phyloP scores from a whole-genome alignment of 1,140 invertebrate species.

The Anadara kagoshimensis region DNA sequence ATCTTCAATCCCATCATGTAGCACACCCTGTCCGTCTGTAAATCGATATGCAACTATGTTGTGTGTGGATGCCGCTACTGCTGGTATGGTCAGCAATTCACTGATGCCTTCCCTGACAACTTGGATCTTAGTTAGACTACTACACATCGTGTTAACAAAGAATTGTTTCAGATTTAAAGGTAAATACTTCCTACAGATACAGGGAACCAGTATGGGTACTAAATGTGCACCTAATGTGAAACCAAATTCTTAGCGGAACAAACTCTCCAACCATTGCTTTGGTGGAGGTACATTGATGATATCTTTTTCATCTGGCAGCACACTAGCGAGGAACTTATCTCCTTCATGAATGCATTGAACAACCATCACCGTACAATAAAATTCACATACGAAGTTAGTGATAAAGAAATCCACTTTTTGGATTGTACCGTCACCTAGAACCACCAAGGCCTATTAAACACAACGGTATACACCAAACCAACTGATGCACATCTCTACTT shows the following conservation, averaged over 20 bases:
- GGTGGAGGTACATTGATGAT: slow-evolving; percentile 16
- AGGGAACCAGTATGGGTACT: slow-evolving; percentile 1
- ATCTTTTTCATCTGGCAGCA: slow-evolving; percentile 20
- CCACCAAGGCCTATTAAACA: neutral
- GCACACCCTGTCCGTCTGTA: no score
- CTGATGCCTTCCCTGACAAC: no score
- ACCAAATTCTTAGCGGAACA: neutral
- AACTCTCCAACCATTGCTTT: neutral
- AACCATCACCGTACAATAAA: slow-evolving; percentile 1
- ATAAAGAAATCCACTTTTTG: neutral
- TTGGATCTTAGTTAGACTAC: neutral
- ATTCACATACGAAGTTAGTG: neutral
- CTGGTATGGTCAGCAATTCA: no score
- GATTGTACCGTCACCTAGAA: neutral
- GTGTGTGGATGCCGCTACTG: no score
- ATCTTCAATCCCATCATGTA: no score
- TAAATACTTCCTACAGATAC: neutral
- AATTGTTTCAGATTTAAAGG: slow-evolving; percentile 4
- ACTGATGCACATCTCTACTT: slow-evolving; percentile 6
- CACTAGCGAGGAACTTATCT: slow-evolving; percentile 1
- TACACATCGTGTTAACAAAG: neutral
- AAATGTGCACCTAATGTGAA: neutral
- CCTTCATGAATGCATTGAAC: slow-evolving; percentile 1
- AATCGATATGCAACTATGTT: no score
- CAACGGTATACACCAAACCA: slow-evolving; percentile 2